Conservation (phyloP, 2,888 invertebrate genomes). For the Cerceris ruficornis region DNA sequence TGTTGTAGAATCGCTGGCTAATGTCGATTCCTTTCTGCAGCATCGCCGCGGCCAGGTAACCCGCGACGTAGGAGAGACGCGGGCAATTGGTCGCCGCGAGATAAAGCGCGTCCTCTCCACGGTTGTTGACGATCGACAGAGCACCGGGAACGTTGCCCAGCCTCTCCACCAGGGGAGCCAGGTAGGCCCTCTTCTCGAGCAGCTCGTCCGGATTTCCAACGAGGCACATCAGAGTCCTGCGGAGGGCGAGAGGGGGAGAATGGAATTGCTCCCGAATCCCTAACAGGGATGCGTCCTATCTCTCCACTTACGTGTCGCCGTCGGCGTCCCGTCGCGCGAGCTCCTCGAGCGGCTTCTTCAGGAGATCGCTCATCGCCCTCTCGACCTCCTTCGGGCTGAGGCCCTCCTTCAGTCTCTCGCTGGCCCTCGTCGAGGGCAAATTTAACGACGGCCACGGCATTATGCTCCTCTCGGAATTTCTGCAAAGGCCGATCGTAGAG, state of each 20-base stretch:
- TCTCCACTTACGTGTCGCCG: constrained; percentile 74
- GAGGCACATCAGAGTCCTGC: constrained; percentile 74
- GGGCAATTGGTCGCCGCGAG: constrained; percentile 74
- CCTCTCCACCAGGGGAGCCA: constrained; percentile 74
- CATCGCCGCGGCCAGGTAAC: constrained; percentile 74
- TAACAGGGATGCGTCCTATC: not conserved
- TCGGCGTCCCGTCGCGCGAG: constrained; percentile 69
- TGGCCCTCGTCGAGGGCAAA: constrained; percentile 67
- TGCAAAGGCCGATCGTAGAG: not conserved
- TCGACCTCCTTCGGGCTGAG: constrained; percentile 69
- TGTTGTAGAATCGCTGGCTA: constrained; percentile 68
- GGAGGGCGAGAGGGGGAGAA: not conserved
- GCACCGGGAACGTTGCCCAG: constrained; percentile 64
- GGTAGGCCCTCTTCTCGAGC: constrained; percentile 66
- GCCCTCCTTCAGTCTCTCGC: constrained; percentile 69
- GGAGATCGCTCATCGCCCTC: constrained; percentile 71
- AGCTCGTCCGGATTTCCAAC: constrained; percentile 71
- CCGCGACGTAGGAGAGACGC: constrained; percentile 71
- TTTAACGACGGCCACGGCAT: constrained; percentile 72
- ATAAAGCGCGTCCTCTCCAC: constrained; percentile 75
- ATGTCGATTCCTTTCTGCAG: constrained; percentile 72
- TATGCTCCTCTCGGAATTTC: constrained; percentile 32
- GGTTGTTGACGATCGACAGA: constrained; percentile 67
- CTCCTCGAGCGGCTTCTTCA: constrained; percentile 65
- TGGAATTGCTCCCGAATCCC: not conserved